These are phyloP conservation scores for Bubo blakistoni DNA, from an alignment of 2,113 vertebrate species.

Conservation along the genomic window DNA sequence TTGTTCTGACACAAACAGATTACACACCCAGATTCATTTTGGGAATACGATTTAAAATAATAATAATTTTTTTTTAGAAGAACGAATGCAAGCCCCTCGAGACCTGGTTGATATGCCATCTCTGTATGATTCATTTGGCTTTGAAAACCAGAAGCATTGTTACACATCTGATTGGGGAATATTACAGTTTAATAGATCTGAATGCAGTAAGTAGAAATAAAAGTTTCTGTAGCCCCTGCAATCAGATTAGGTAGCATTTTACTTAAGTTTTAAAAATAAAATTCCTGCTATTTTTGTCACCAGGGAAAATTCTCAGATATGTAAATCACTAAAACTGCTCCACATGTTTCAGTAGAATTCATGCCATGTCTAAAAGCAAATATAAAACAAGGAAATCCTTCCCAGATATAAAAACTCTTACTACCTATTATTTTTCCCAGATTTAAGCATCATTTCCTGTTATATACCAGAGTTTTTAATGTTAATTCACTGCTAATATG, in stretches of 20 bases:
- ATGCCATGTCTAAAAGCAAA: neutral
- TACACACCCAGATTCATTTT: neutral
- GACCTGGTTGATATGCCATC: neutral
- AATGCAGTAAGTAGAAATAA: neutral
- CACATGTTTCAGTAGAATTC: neutral
- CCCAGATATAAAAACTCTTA: conserved; percentile 3
- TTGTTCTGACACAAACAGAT: neutral
- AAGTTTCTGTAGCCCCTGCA: neutral
- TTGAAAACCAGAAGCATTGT: neutral
- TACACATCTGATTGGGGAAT: neutral
- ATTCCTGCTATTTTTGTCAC: neutral
- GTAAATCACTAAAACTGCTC: neutral
- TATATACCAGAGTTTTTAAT: neutral
- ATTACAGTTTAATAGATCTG: neutral
- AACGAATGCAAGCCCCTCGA: neutral
- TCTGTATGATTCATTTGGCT: neutral
- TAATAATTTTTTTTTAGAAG: neutral
- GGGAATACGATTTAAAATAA: neutral
- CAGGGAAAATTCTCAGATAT: neutral
- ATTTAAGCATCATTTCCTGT: neutral
- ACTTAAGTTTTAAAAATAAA: neutral
- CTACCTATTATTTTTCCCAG: neutral
- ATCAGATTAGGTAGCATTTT: neutral
- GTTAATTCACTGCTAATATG: neutral
- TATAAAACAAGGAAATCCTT: conserved; percentile 32